Evolutionary conservation across 2,888 invertebrate genomes (phyloP).

Genomic region (Hymenopus coronatus): DNA sequence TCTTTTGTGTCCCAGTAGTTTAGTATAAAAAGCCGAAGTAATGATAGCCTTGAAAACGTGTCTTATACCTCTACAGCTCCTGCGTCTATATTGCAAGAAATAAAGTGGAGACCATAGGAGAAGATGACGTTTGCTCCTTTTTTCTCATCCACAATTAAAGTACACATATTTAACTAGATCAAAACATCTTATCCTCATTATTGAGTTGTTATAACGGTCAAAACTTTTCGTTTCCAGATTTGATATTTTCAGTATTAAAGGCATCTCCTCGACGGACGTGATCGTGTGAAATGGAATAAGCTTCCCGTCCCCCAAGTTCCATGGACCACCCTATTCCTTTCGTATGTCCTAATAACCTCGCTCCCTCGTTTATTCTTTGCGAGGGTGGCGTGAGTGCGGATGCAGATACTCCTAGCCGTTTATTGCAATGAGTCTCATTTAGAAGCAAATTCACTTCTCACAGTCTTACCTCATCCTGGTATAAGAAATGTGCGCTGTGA

Average conservation of each 20-base stretch:
- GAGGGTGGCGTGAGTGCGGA: neutral
- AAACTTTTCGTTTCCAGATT: neutral
- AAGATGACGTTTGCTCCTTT: too few species aligned
- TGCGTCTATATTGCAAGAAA: too few species aligned
- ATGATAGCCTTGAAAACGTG: too few species aligned
- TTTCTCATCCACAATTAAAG: too few species aligned
- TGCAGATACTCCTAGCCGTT: constrained; percentile 18
- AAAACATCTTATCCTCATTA: too few species aligned
- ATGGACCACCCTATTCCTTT: neutral
- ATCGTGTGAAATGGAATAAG: constrained; percentile 5
- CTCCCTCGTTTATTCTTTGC: constrained; percentile 17
- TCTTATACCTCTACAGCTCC: too few species aligned
- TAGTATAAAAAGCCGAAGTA: too few species aligned
- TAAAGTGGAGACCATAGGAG: too few species aligned
- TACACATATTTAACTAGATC: too few species aligned
- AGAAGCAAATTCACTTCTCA: constrained; percentile 22
- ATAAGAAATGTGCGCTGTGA: neutral
- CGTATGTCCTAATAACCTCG: constrained; percentile 5
- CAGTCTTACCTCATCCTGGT: neutral
- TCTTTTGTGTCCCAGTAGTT: too few species aligned
- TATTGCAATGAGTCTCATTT: constrained; percentile 26
- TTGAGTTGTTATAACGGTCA: neutral
- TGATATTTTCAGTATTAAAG: neutral
- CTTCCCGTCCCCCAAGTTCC: constrained; percentile 12
- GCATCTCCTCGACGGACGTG: neutral